A percentile compares a stretch with the other conserved stretches of the same genome.
Conservation (phyloP, 2,113 vertebrate genomes). For the Phocoena sinus region DNA sequence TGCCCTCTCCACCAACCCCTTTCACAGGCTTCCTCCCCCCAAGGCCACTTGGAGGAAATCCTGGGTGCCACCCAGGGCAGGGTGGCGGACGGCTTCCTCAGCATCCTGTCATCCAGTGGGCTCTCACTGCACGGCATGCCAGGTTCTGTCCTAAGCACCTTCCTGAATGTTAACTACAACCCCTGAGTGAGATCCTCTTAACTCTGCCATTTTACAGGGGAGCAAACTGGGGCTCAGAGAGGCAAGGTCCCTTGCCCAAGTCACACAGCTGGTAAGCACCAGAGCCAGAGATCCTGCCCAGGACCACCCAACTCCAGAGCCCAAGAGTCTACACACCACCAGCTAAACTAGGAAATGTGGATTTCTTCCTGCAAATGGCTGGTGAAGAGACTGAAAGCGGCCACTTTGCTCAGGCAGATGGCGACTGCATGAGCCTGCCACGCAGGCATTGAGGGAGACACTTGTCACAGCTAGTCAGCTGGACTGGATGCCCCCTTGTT, state of each 20-base stretch:
- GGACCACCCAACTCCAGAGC: background rate
- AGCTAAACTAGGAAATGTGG: background rate
- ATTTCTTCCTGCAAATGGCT: background rate
- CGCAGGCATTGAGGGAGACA: background rate
- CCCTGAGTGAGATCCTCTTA: rapidly evolving
- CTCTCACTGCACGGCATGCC: rapidly evolving
- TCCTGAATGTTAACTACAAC: rapidly evolving
- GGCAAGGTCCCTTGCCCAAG: background rate
- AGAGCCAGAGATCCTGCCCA: background rate
- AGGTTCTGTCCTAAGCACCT: background rate
- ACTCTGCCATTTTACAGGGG: background rate
- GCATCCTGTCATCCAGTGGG: rapidly evolving
- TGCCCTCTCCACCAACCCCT: rapidly evolving
- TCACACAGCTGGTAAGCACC: background rate
- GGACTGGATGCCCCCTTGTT: background rate
- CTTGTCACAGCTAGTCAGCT: background rate
- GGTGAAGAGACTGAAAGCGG: rapidly evolving
- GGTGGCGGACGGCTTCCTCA: rapidly evolving
- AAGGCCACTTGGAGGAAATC: background rate
- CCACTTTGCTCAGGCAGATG: background rate
- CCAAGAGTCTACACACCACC: background rate
- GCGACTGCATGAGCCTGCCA: rapidly evolving
- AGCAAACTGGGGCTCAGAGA: background rate
- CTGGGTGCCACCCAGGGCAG: no score
- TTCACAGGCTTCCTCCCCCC: background rate